These are phyloP conservation scores for Chaenogobius annularis DNA, from an alignment of 2,113 vertebrate species.

Conservation along the genomic window DNA sequence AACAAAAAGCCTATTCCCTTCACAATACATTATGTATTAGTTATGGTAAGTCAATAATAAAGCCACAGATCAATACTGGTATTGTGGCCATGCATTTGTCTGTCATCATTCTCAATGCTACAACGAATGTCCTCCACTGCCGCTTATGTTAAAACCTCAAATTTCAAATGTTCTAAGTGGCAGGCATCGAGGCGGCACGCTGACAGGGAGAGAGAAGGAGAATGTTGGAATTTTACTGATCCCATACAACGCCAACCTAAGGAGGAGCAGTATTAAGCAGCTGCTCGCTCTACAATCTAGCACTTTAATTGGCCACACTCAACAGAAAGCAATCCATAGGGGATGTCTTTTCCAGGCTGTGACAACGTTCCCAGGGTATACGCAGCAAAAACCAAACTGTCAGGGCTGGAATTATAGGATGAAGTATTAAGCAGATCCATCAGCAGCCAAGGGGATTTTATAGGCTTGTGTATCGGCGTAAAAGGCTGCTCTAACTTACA, in stretches of 20 bases:
- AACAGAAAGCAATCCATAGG: slow-evolving; percentile 50
- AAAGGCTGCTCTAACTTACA: slow-evolving; percentile 2
- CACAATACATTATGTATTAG: too few species aligned
- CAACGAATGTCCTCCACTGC: background rate
- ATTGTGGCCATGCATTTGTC: background rate
- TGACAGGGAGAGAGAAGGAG: background rate
- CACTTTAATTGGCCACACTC: slow-evolving; percentile 64
- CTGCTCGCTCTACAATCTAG: slow-evolving; percentile 47
- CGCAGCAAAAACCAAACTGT: slow-evolving; percentile 59
- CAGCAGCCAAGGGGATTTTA: slow-evolving; percentile 27
- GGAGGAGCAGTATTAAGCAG: slow-evolving; percentile 52
- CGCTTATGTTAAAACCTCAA: slow-evolving; percentile 24
- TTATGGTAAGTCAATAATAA: too few species aligned
- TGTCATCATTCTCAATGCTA: background rate
- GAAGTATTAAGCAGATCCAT: slow-evolving; percentile 60
- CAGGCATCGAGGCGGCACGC: slow-evolving; percentile 13
- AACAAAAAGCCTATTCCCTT: too few species aligned
- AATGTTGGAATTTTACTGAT: slow-evolving; percentile 29
- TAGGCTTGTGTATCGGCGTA: slow-evolving; percentile 1
- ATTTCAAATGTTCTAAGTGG: slow-evolving; percentile 19
- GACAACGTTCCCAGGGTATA: slow-evolving; percentile 61
- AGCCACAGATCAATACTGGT: too few species aligned
- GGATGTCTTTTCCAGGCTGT: slow-evolving; percentile 58
- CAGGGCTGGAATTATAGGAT: slow-evolving; percentile 56
- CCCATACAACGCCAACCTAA: slow-evolving; percentile 30